A percentile compares a stretch with the other conserved stretches of the same genome.
phyloP scores from a whole-genome alignment of 2,113 vertebrate genomes.

The Cyanoramphus novaezelandiae region DNA sequence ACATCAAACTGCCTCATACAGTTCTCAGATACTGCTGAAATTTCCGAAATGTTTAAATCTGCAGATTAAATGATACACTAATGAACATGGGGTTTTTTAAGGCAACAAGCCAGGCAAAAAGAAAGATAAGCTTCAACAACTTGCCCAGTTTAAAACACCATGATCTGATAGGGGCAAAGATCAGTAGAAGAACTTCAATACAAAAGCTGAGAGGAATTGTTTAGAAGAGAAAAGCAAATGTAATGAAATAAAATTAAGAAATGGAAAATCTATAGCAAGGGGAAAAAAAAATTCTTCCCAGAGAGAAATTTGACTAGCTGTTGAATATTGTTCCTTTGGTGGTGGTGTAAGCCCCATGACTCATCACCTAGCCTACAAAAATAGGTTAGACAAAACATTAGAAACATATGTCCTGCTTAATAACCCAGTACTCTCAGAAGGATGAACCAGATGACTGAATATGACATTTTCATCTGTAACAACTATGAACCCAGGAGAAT shows the following conservation, averaged over 20 bases:
- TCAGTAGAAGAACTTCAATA: neutral
- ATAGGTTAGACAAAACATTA: conserved; percentile 14
- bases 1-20: neutral
- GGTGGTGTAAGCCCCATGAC: neutral
- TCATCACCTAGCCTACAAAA: neutral
- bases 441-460: neutral
- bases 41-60: neutral
- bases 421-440: neutral
- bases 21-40: neutral
- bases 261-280: neutral
- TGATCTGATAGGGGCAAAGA: neutral
- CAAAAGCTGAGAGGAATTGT: neutral
- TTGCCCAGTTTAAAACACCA: neutral
- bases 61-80: neutral
- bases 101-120: neutral
- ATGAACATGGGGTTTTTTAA: neutral
- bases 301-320: neutral
- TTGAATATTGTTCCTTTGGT: neutral
- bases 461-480: neutral
- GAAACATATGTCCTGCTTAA: neutral
- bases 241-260: neutral
- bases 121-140: neutral
- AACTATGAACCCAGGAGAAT: neutral
- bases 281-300: neutral
- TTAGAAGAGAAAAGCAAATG: neutral